Base-by-base conservation (phyloP, 2,888 invertebrate species). In the Eumacrocentrus americanus region DNA sequence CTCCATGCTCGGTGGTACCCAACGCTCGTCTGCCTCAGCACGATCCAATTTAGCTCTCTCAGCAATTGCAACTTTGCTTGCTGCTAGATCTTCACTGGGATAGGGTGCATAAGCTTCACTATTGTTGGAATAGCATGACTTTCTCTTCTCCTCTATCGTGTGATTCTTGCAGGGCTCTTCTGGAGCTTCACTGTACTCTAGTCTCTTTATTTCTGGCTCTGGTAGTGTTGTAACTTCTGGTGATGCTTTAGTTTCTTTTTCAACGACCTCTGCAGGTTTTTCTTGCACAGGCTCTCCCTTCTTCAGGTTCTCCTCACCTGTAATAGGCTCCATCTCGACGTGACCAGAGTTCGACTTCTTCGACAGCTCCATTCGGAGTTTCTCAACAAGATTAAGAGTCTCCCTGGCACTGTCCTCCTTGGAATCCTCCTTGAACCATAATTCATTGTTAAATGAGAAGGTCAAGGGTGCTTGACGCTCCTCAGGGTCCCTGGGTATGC, bases 331-430 rank as follows among this genome's bases (percentile, higher is more conserved):
- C 61, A 81, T 78, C 58, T 82, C 81, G 14, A 82, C 72, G 67
- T 83, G 87, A 58, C 84, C 85, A 37, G 83, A 75, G 55, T 83
- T 84, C 14, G 87, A 85, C 78, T 89, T 90, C 74, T 90, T 89
- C 29, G 84, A 84, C 70, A 91, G 83, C 73, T 89, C 88, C 85
- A 89, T 86, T 50, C 94, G 84, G 14, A 95, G 82, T 73, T 94
- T 92, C 74, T 94, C 92, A 3, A 95, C 91, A 23, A 95, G 83
- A 81, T 92, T 90, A 62, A 91, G 82, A 0, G 94, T 94, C 77
- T 92, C 94, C 64, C 91, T 85, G 0, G 91, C 91, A 69, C 91
- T 91, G 71, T 91, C 91, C 77, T 94, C 94, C 74, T 91, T 91
- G 2, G 90, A 88, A 75, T 91, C 91, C 74, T 91, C 91, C 73